These are phyloP conservation scores for Saguinus oedipus DNA, from an alignment of 2,797 vertebrate species.

Conservation along the genomic window DNA sequence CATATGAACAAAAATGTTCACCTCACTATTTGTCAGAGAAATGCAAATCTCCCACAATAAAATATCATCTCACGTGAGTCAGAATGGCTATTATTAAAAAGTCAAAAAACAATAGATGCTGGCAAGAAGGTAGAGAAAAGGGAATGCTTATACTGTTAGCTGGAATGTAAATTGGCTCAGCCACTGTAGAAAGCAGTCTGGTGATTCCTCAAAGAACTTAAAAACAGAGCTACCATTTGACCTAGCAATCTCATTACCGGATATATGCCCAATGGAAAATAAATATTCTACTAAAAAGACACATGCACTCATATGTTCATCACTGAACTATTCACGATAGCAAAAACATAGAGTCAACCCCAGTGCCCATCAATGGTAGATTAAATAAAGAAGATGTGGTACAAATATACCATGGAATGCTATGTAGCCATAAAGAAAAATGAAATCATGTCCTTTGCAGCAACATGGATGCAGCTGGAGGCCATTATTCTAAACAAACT, in stretches of 20 bases:
- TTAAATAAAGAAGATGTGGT: background rate
- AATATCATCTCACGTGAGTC: background rate
- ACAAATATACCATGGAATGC: background rate
- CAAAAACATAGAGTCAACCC: background rate
- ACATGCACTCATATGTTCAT: background rate
- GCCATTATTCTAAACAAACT: background rate
- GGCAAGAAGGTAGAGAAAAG: background rate
- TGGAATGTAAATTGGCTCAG: background rate
- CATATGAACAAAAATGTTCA: background rate
- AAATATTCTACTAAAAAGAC: background rate
- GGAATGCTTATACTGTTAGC: background rate
- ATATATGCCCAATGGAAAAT: background rate
- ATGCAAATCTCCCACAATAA: background rate
- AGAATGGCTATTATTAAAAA: background rate
- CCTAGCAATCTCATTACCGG: background rate
- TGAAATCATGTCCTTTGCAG: background rate
- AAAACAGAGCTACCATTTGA: background rate
- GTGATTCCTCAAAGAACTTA: background rate
- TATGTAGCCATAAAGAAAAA: background rate
- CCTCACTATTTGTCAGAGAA: background rate
- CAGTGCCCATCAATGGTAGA: background rate
- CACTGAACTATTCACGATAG: background rate
- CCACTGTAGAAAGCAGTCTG: background rate
- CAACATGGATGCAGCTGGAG: background rate
- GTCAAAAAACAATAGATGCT: background rate